Evolutionary conservation across 2,797 vertebrate species (phyloP).

Genomic region (Hemibagrus guttatus): DNA sequence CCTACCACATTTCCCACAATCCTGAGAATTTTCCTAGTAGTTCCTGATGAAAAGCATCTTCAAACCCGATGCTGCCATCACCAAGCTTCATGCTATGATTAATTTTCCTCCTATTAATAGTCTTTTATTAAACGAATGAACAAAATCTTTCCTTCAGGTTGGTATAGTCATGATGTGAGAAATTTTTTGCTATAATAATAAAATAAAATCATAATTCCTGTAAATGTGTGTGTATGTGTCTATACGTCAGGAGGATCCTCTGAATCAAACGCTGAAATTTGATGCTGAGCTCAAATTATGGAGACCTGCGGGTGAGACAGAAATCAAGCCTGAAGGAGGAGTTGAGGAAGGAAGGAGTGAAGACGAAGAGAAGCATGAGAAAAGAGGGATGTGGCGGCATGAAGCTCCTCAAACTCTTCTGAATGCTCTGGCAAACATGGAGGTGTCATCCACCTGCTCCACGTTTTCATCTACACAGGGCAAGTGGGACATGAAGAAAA

Average conservation of each 20-base stretch:
- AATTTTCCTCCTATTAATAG: not conserved
- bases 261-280: slow-evolving; percentile 75
- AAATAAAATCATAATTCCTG: not conserved
- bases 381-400: slow-evolving; percentile 60
- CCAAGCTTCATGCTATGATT: not conserved
- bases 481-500: not conserved
- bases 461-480: slow-evolving; percentile 28
- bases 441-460: slow-evolving; percentile 56
- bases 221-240: not conserved
- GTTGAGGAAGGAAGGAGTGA: slow-evolving; percentile 5
- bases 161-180: not conserved
- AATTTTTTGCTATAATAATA: not conserved
- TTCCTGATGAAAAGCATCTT: not conserved
- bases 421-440: slow-evolving; percentile 65
- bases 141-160: not conserved
- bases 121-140: not conserved
- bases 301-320: slow-evolving; percentile 38
- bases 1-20: not conserved
- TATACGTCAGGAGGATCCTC: slow-evolving; percentile 70
- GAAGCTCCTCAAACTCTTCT: slow-evolving; percentile 70
- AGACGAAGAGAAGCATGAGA: slow-evolving; percentile 34
- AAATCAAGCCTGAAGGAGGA: slow-evolving; percentile 15
- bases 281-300: slow-evolving; percentile 68
- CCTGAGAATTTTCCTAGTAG: not conserved
- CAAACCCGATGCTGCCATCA: not conserved